Evolutionary conservation across 53 echinoderm and acorn worm genomes (phyloP).

Genomic region (Actinopyga echinites): DNA sequence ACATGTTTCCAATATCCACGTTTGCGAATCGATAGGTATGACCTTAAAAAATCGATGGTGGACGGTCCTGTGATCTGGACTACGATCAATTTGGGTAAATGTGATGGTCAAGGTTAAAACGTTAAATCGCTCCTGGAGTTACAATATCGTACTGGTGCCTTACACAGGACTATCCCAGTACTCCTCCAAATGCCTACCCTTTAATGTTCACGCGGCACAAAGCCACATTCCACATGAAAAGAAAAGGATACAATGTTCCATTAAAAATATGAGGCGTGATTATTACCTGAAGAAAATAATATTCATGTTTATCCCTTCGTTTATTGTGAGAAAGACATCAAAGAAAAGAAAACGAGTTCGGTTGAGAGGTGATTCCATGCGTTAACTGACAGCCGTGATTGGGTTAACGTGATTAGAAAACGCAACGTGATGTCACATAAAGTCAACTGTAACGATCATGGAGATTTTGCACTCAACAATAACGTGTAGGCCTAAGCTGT

Average conservation of each 20-base stretch:
- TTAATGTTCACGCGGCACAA: not conserved
- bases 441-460: not conserved
- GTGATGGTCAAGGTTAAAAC: no score
- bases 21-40: no score
- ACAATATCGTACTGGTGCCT: no score
- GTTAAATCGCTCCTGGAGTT: no score
- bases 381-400: constrained; percentile 16
- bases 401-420: not conserved
- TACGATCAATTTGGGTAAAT: no score
- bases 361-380: not conserved
- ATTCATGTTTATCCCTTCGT: constrained; percentile 23
- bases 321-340: no score
- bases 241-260: constrained; percentile 13
- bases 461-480: no score
- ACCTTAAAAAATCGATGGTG: no score
- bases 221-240: constrained; percentile 6
- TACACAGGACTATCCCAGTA: no score
- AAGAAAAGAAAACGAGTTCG: not conserved
- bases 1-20: no score
- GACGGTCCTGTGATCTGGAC: no score
- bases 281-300: constrained; percentile 20
- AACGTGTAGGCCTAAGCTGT: no score
- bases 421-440: constrained; percentile 6
- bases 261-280: constrained; percentile 30
- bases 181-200: not conserved